Conservation (phyloP, 2,888 invertebrate species). For the Andrena praecox region DNA sequence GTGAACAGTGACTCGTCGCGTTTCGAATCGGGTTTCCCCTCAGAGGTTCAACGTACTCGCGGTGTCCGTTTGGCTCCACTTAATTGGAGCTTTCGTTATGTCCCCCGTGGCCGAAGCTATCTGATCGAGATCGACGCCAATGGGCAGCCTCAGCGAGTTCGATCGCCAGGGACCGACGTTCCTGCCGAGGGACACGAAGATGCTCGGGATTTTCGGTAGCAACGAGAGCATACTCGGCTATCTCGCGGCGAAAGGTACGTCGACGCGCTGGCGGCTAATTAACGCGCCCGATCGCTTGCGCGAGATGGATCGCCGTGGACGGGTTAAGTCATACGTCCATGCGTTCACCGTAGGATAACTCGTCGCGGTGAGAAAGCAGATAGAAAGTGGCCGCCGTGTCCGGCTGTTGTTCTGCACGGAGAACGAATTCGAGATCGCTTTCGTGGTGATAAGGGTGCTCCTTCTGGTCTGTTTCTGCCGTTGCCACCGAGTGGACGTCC, state of each 20-base stretch:
- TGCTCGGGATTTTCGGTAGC: slow-evolving; percentile 79
- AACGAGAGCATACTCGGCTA: slow-evolving; percentile 82
- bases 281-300: not conserved
- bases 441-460: slow-evolving; percentile 42
- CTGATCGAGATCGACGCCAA: not conserved
- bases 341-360: slow-evolving; percentile 42
- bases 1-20: no score
- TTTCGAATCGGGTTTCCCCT: no score
- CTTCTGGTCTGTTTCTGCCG: not conserved
- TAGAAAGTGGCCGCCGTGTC: slow-evolving; percentile 55
- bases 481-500: not conserved
- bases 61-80: not conserved
- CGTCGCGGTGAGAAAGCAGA: slow-evolving; percentile 52
- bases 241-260: slow-evolving; percentile 77
- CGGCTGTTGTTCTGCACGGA: slow-evolving; percentile 20
- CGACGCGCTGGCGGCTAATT: slow-evolving; percentile 16
- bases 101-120: not conserved
- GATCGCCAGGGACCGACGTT: slow-evolving; percentile 2
- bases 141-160: not conserved
- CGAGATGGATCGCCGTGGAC: slow-evolving; percentile 6
- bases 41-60: not conserved
- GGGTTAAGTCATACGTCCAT: slow-evolving; percentile 43
- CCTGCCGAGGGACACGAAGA: slow-evolving; percentile 64
- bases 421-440: slow-evolving; percentile 46
- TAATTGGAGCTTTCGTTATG: not conserved